Conservation (phyloP, 2,888 invertebrate species). For the Eristalis intricaria region DNA sequence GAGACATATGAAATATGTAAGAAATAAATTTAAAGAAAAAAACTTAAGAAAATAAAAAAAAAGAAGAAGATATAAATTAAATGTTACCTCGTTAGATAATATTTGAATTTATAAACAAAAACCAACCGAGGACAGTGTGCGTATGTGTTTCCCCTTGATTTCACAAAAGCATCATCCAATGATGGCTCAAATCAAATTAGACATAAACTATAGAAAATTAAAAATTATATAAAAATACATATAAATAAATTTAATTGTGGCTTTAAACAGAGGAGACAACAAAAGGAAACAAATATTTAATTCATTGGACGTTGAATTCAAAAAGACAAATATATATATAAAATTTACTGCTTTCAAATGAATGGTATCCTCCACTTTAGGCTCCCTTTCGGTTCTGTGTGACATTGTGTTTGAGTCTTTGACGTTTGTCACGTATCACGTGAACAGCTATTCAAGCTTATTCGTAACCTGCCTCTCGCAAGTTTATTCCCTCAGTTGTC, state of each 20-base stretch:
- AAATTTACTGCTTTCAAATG: slow-evolving; percentile 22
- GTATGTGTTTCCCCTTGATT: slow-evolving; percentile 5
- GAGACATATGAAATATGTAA: slow-evolving; percentile 70
- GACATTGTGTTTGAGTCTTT: not conserved
- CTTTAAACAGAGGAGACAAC: slow-evolving; percentile 41
- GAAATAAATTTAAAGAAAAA: slow-evolving; percentile 55
- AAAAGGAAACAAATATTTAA: slow-evolving; percentile 18
- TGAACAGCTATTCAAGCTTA: not conserved
- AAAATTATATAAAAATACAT: slow-evolving; percentile 9
- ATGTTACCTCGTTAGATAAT: slow-evolving; percentile 78
- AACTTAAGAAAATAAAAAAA: not conserved
- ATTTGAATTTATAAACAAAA: slow-evolving; percentile 59
- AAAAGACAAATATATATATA: slow-evolving; percentile 5
- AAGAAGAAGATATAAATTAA: slow-evolving; percentile 73
- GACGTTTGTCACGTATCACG: not conserved
- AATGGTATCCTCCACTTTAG: not conserved
- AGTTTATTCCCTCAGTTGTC: not conserved
- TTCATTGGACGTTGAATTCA: not conserved
- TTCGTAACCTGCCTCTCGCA: not conserved
- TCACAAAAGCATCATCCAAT: slow-evolving; percentile 6
- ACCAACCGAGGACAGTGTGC: slow-evolving; percentile 9
- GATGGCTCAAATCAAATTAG: slow-evolving; percentile 43
- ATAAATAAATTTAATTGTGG: slow-evolving; percentile 52
- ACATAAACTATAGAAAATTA: slow-evolving; percentile 6
- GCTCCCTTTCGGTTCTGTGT: not conserved